Evolutionary conservation across 2,113 vertebrate genomes (phyloP).

Genomic region (Ondatra zibethicus): DNA sequence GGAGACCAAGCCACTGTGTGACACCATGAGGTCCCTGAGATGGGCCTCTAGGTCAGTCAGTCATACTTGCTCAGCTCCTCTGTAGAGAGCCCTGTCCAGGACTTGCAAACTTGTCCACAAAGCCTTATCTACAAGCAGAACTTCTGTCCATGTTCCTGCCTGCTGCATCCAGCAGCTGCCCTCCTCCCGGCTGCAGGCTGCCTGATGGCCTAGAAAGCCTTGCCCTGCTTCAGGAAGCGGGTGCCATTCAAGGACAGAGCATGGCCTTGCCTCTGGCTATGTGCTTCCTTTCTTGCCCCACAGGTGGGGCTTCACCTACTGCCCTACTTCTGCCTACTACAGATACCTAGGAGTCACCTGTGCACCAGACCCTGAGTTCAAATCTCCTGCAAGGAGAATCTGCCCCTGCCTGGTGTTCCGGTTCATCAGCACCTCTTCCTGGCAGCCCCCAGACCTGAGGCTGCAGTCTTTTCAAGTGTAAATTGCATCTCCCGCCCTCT

Average conservation of each 20-base stretch:
- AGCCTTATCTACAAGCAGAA: neutral
- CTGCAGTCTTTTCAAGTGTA: neutral
- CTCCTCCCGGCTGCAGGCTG: rapidly evolving
- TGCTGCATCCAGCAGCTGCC: neutral
- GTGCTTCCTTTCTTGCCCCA: neutral
- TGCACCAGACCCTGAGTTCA: neutral
- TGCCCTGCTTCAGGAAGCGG: neutral
- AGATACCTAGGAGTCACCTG: neutral
- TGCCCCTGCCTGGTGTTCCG: neutral
- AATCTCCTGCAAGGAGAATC: neutral
- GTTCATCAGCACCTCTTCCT: neutral
- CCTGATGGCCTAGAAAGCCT: neutral
- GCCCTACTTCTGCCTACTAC: neutral
- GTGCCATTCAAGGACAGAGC: neutral
- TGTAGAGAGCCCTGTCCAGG: neutral
- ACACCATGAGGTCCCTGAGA: neutral
- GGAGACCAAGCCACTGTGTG: neutral
- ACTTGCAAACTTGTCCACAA: neutral
- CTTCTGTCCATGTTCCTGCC: rapidly evolving
- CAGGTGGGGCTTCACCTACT: neutral
- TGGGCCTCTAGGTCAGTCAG: neutral
- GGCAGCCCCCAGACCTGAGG: neutral
- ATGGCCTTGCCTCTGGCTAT: neutral
- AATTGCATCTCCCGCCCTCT: neutral
- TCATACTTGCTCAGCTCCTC: neutral